Conservation (phyloP, 2,797 vertebrate species). For the Saguinus oedipus region DNA sequence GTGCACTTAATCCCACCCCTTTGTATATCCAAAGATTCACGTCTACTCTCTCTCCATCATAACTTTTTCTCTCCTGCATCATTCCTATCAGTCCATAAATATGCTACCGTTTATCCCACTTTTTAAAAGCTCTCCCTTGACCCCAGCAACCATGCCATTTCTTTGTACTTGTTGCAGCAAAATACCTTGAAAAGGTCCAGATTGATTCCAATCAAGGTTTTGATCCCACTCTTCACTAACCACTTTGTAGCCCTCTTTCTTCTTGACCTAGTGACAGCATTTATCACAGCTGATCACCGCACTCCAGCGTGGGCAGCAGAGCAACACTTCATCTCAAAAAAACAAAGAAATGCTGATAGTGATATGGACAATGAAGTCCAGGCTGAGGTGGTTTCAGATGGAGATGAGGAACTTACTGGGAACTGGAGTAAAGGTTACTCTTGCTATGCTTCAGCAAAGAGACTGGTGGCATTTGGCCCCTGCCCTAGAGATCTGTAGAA, state of each 20-base stretch:
- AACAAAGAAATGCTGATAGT: not conserved
- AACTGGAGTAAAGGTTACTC: not conserved
- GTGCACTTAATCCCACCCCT: too few species aligned
- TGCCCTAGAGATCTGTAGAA: not conserved
- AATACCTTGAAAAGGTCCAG: not conserved
- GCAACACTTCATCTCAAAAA: not conserved
- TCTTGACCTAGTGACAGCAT: not conserved
- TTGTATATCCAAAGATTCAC: not conserved
- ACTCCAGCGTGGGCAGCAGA: not conserved
- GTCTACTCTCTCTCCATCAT: not conserved
- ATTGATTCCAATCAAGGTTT: not conserved
- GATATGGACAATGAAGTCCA: not conserved
- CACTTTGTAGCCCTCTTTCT: not conserved
- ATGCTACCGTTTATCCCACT: not conserved
- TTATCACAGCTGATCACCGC: not conserved
- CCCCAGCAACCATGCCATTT: not conserved
- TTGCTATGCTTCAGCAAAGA: not conserved
- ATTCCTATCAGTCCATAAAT: not conserved
- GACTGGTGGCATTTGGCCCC: not conserved
- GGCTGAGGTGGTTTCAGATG: not conserved
- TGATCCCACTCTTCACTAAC: not conserved
- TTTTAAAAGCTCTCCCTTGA: not conserved
- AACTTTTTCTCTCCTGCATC: not conserved
- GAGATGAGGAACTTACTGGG: not conserved
- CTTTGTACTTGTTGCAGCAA: not conserved